phyloP scores from a whole-genome alignment of 1,140 invertebrate species.

The Thereuonema tuberculata region DNA sequence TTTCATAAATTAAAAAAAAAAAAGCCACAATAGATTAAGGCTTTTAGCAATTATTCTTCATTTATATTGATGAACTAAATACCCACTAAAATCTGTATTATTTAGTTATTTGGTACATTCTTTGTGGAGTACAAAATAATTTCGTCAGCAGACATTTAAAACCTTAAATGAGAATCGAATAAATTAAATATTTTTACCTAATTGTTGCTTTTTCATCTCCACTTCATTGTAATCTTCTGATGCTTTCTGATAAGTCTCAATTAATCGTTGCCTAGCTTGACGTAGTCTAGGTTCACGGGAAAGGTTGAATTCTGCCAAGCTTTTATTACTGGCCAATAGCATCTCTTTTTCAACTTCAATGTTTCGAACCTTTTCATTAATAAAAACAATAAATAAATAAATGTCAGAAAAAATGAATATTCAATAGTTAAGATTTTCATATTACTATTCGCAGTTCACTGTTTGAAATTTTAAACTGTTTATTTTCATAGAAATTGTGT shows the following conservation, averaged over 20 bases:
- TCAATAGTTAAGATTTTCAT: too few relatives aligned
- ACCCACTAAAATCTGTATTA: too few relatives aligned
- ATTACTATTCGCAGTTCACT: too few relatives aligned
- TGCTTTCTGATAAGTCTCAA: conserved; percentile 50
- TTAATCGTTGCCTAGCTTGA: conserved; percentile 49
- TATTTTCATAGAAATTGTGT: conserved; percentile 3
- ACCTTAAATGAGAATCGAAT: too few relatives aligned
- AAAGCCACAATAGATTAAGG: too few relatives aligned
- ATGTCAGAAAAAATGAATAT: too few relatives aligned
- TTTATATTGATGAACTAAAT: too few relatives aligned
- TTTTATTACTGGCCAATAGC: conserved; percentile 68
- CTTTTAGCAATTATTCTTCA: too few relatives aligned
- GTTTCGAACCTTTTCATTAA: conserved; percentile 50
- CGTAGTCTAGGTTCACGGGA: conserved; percentile 62
- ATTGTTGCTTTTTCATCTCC: conserved; percentile 18
- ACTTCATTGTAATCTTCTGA: conserved; percentile 48
- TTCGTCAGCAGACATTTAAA: too few relatives aligned
- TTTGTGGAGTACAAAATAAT: too few relatives aligned
- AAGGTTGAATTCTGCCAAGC: conserved; percentile 72
- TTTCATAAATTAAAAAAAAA: too few relatives aligned
- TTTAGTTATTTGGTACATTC: too few relatives aligned
- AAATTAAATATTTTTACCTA: conserved; percentile 16
- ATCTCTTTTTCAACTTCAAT: conserved; percentile 68
- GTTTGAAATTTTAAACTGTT: background rate
- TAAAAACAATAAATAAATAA: conserved; percentile 13